Base-by-base conservation (phyloP, 2,113 vertebrate genomes). In the Lathamus discolor region DNA sequence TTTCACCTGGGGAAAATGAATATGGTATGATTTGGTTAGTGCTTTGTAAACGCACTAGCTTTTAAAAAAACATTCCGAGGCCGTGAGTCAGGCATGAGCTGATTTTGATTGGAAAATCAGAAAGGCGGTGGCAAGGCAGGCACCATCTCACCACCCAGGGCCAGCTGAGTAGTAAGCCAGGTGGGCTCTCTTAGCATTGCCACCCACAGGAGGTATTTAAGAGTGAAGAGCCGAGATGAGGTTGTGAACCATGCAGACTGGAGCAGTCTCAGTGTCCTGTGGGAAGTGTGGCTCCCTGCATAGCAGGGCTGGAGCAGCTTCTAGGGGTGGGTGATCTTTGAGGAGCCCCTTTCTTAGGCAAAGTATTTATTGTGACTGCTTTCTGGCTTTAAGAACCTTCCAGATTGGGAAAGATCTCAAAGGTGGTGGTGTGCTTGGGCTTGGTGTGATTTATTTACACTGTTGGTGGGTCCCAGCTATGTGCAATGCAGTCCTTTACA, bases 191-290 rank as follows among this genome's bases (percentile, higher is more conserved):
- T 49, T 35, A 70, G 75, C 62, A 48, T 72, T 23, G 24, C 28
- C 49, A 19, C 27, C 64, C 20, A 24, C 22, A 28, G 55, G 35
- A 93, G 48, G 14, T 4, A 51, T 68, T 72, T 70, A 13, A 73
- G 48, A 48, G 29, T 51, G 55, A 69, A 46, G 24, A 74, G 55
- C 5, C 64, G 41, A 13, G 64, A 7, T 1, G 3, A 9, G 14
- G 24, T 0, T 68, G 11, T 46, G 5, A 28, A 17, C 1, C 0
- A 1, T 19, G 11, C 1, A 28, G 43, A 25, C 10, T 7, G 31
- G 35, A 17, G 43, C 1, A 17, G 4, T 15, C 6, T 5, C 2
- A 3, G n/a, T 3, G 12, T 17, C 19, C 2, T 10, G 35, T 19
- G 22, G 24, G 61, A 25, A 33, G 17, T 7, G 7, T 0, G 4